phyloP scores from a whole-genome alignment of 2,888 invertebrate genomes.

The Tenodera sinensis region DNA sequence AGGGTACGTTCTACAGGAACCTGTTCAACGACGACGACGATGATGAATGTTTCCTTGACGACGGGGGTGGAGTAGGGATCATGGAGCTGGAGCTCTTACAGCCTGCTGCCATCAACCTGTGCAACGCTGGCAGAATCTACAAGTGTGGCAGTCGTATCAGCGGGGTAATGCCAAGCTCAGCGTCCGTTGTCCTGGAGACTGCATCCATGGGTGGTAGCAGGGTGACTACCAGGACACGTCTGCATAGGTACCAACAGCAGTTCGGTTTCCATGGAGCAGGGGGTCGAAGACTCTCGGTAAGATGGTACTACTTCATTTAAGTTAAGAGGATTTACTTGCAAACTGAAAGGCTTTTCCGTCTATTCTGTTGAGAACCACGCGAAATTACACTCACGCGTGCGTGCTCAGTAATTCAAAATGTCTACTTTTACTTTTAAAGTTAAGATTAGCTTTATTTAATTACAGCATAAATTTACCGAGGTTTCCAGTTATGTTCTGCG shows the following conservation, averaged over 20 bases:
- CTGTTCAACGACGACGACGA: conserved; percentile 1
- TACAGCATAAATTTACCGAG: too few species aligned
- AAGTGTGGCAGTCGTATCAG: background rate
- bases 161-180: background rate
- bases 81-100: conserved; percentile 21
- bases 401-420: too few species aligned
- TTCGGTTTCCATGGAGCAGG: conserved; percentile 11
- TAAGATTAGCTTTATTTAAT: background rate
- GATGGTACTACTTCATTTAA: background rate
- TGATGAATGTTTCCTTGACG: background rate
- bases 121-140: background rate
- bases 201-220: conserved; percentile 20
- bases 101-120: background rate
- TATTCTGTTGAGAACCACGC: background rate
- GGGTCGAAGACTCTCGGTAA: conserved; percentile 9
- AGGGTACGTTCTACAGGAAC: background rate
- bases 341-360: background rate
- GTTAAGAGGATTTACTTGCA: background rate
- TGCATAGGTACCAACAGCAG: conserved; percentile 7
- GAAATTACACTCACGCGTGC: too few species aligned
- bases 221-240: background rate
- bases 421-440: too few species aligned
- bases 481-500: too few species aligned
- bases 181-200: conserved; percentile 22
- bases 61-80: background rate